Conservation (phyloP, 1,140 invertebrate species). For the Penaeus vannamei region DNA sequence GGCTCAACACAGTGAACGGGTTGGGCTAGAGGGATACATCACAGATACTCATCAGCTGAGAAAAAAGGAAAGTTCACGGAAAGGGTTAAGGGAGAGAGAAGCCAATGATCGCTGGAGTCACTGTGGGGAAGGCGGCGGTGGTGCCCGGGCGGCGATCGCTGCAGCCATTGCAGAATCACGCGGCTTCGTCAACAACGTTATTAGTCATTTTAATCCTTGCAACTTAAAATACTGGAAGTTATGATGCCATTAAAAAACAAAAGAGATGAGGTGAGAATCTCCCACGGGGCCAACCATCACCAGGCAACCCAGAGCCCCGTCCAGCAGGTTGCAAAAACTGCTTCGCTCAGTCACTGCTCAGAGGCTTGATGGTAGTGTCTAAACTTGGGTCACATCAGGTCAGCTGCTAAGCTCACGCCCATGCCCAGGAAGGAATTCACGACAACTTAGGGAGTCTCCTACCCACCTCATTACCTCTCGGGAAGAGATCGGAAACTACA, state of each 20-base stretch:
- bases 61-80: too few species aligned
- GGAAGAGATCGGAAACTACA: background rate
- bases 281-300: conserved; percentile 50
- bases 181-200: too few species aligned
- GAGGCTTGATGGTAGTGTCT: conserved; percentile 47
- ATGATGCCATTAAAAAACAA: background rate
- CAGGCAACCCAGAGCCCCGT: conserved; percentile 59
- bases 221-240: too few species aligned
- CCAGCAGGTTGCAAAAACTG: conserved; percentile 56
- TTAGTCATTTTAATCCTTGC: too few species aligned
- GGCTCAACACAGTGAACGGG: conserved; percentile 2
- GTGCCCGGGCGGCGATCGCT: too few species aligned
- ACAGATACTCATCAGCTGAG: background rate
- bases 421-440: conserved; percentile 42
- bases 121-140: too few species aligned
- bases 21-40: background rate
- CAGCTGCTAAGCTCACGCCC: conserved; percentile 61
- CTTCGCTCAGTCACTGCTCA: conserved; percentile 64
- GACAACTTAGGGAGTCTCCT: conserved; percentile 48
- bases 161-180: too few species aligned
- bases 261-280: conserved; percentile 29
- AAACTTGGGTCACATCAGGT: conserved; percentile 56
- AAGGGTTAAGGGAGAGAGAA: too few species aligned
- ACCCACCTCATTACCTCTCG: background rate
- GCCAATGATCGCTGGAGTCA: too few species aligned